Base-by-base conservation (phyloP, 2,888 invertebrate species). In the Willowsia nigromaculata region DNA sequence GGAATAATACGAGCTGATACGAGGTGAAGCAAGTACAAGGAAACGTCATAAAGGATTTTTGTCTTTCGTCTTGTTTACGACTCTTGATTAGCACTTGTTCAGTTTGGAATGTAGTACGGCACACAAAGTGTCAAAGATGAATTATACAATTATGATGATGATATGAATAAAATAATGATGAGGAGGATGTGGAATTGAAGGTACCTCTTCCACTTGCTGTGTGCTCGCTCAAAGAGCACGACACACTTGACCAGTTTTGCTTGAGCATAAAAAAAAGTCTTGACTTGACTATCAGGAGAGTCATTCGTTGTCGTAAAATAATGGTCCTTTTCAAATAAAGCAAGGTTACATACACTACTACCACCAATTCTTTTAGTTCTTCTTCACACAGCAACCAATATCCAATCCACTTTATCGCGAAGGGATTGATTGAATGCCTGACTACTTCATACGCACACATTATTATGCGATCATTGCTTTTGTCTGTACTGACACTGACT, bases 121-220 rank as follows among this genome's bases (percentile, higher is more conserved):
- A 56, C 15, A 74, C 13, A 76, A 85, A 81, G 86, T 86, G 86
- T 86, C 86, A 86, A 86, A 85, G 85, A 85, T 85, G 85, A 85
- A 65, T 74, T 74, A 85, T 85, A 59, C 40, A 74, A 74, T 74
- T 74, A 65, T 83, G 47, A 83, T 82, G 47, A 65, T 83, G 47
- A 83, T 82, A 65, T 11, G 68, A 27, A 59, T 37, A 62, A 62
- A 62, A n/a, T 15, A 30, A 71, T 22, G 68, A 22, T 37, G 68
- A 74, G 43, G 47, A 74, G 74, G 74, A 74, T 74, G 47, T 74
- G 25, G 18, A 65, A 2, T 68, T 47, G 74, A 59, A 81, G 62
- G 81, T 59, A 80, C 40, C 59, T 53, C 33, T 30, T 30, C n/a
- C 80, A 43, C 53, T 62, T 56, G 50, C 40, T 11, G n/a, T 25